Evolutionary conservation across 2,888 invertebrate genomes (phyloP).

Genomic region (Zygogramma bicolorata): DNA sequence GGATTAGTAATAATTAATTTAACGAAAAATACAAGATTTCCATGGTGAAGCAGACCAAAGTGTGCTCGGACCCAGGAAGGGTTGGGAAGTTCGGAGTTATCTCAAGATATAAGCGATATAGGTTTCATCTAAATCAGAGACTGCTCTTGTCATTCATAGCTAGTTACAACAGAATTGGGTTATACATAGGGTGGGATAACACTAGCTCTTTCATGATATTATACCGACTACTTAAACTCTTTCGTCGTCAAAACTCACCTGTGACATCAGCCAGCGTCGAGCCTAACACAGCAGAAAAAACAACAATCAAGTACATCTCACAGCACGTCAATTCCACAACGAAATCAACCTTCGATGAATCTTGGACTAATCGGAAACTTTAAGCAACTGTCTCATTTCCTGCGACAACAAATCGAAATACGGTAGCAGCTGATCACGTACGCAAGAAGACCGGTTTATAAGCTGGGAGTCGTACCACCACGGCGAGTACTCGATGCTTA

Average conservation of each 20-base stretch:
- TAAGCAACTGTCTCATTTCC: not conserved
- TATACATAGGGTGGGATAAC: too few species aligned
- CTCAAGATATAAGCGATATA: too few species aligned
- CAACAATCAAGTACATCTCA: constrained; percentile 47
- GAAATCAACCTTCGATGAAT: constrained; percentile 7
- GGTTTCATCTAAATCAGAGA: too few species aligned
- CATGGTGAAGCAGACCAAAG: too few species aligned
- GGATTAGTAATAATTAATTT: too few species aligned
- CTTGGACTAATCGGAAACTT: constrained; percentile 4
- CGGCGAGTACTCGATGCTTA: not conserved
- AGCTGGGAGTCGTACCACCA: not conserved
- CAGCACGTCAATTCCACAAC: constrained; percentile 27
- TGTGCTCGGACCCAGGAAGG: too few species aligned
- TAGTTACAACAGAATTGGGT: too few species aligned
- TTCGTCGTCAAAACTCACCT: not conserved
- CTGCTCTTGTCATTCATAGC: too few species aligned
- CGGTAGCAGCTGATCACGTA: not conserved
- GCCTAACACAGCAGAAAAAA: constrained; percentile 34
- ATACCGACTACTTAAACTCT: not conserved
- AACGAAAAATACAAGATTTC: too few species aligned
- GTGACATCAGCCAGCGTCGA: constrained; percentile 6
- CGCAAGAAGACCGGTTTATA: constrained; percentile 12
- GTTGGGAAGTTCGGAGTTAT: too few species aligned
- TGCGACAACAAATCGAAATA: not conserved
- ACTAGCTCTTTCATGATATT: too few species aligned